Evolutionary conservation across 2,888 invertebrate genomes (phyloP).

Genomic region (Machimus rusticus): DNA sequence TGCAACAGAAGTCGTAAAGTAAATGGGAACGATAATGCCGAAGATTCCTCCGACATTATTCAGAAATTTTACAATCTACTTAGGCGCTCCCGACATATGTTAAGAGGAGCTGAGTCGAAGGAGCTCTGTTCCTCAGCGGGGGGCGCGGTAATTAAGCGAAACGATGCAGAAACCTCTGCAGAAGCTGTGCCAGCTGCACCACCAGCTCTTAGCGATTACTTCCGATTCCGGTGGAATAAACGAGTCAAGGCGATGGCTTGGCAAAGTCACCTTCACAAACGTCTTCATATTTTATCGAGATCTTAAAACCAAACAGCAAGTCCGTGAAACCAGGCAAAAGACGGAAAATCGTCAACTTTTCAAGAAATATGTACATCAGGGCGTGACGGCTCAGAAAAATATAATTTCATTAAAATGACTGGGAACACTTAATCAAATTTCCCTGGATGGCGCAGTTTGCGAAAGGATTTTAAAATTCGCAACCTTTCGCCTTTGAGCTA

Average conservation of each 20-base stretch:
- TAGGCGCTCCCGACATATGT: not conserved
- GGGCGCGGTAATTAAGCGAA: not conserved
- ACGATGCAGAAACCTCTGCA: not conserved
- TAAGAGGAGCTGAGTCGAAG: not conserved
- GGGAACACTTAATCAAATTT: not conserved
- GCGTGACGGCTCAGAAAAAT: not conserved
- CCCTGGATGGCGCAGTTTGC: not conserved
- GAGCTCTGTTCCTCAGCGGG: not conserved
- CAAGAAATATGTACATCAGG: not conserved
- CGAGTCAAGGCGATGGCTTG: not conserved
- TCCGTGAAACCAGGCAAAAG: not conserved
- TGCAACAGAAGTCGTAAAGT: not conserved
- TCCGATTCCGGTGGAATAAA: not conserved
- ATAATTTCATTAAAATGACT: not conserved
- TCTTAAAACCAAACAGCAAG: not conserved
- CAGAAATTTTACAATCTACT: not conserved
- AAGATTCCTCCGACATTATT: not conserved
- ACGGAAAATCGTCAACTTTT: not conserved
- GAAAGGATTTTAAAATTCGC: not conserved
- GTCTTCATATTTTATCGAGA: not conserved
- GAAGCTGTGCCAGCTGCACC: not conserved
- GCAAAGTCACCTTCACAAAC: not conserved
- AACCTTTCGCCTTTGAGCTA: not conserved
- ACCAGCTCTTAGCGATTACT: not conserved
- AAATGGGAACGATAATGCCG: not conserved